Evolutionary conservation across 2,888 invertebrate species (phyloP).

Genomic region (Empis stercorea): DNA sequence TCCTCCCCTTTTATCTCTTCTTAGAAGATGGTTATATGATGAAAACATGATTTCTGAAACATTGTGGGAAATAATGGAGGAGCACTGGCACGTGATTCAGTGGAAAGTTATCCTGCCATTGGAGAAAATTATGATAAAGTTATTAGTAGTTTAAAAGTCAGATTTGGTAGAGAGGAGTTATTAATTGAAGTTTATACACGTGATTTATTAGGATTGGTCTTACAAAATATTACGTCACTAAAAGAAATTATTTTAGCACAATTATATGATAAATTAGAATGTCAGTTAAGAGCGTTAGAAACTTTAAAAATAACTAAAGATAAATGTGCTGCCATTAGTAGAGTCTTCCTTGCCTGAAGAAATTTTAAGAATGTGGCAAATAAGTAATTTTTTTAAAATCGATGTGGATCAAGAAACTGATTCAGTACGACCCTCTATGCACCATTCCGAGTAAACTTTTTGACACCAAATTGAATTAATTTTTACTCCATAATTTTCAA

Average conservation of each 20-base stretch:
- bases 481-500: too few relatives aligned
- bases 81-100: slow-evolving; percentile 16
- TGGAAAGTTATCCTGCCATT: slow-evolving; percentile 15
- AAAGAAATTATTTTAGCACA: not conserved
- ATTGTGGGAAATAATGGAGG: too few relatives aligned
- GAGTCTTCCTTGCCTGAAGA: slow-evolving; percentile 20
- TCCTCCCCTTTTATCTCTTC: too few relatives aligned
- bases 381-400: not conserved
- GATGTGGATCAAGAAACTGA: too few relatives aligned
- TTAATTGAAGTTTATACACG: slow-evolving; percentile 18
- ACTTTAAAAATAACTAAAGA: not conserved
- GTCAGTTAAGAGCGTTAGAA: slow-evolving; percentile 1
- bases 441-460: too few relatives aligned
- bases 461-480: too few relatives aligned
- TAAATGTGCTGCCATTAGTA: slow-evolving; percentile 12
- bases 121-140: slow-evolving; percentile 19
- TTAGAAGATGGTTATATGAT: too few relatives aligned
- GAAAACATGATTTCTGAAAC: too few relatives aligned
- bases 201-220: slow-evolving; percentile 16
- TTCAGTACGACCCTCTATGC: too few relatives aligned
- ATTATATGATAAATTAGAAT: slow-evolving; percentile 1
- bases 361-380: slow-evolving; percentile 17
- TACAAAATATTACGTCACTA: slow-evolving; percentile 14
- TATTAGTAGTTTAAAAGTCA: slow-evolving; percentile 10
- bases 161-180: slow-evolving; percentile 14